phyloP scores from a whole-genome alignment of 2,113 vertebrate genomes.

The Petaurus breviceps region DNA sequence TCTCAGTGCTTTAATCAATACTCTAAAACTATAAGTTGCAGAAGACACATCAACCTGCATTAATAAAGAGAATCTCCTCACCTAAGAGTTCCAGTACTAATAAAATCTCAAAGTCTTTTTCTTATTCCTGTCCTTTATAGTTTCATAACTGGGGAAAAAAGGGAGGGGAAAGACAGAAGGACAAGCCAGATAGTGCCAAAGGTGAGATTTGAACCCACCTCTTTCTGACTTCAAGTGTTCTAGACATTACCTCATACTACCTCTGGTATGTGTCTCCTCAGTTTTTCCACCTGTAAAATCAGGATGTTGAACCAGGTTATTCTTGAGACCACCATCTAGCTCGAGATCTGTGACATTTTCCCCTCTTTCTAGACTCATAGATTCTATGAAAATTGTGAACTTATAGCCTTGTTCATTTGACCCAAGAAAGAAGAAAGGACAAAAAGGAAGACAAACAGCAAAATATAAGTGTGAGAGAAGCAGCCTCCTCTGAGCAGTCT shows the following conservation, averaged over 20 bases:
- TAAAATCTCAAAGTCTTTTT: neutral
- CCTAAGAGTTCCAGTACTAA: neutral
- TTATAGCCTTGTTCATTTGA: neutral
- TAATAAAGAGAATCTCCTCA: neutral
- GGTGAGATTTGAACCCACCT: no score
- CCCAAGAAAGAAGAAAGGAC: conserved; percentile 5
- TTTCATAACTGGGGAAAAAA: neutral
- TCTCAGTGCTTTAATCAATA: neutral
- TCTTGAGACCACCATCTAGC: no score
- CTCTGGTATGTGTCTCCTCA: no score
- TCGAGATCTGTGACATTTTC: no score
- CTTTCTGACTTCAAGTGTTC: no score
- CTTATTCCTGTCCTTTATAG: neutral
- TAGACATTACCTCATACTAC: no score
- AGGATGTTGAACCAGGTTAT: no score
- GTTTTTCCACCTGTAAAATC: no score
- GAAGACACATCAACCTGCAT: neutral
- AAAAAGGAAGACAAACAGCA: neutral
- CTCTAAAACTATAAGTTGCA: neutral
- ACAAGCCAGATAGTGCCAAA: no score
- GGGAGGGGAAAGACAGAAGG: no score
- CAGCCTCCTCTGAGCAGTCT: neutral
- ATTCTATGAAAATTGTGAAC: no score
- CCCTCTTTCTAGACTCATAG: no score
- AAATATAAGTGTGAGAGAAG: conserved; percentile 6